phyloP scores from a whole-genome alignment of 2,797 vertebrate genomes.

The Eulemur albifrons region DNA sequence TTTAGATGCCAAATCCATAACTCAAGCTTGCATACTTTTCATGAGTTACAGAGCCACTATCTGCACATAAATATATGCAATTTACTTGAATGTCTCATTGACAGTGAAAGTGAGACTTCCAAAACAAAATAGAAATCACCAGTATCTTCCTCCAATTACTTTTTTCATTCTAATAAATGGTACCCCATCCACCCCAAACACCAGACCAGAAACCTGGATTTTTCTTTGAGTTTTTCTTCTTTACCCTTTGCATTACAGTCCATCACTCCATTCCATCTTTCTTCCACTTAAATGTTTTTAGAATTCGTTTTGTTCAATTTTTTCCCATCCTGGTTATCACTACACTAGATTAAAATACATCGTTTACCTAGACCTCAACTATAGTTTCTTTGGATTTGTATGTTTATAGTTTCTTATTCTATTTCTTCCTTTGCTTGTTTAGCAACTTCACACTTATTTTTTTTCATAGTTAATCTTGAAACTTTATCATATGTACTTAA shows the following conservation, averaged over 20 bases:
- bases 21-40: not conserved
- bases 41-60: not conserved
- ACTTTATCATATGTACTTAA: not conserved
- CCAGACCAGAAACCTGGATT: not conserved
- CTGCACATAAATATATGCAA: not conserved
- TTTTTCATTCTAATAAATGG: not conserved
- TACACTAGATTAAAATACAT: not conserved
- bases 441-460: not conserved
- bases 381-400: not conserved
- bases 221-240: not conserved
- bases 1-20: not conserved
- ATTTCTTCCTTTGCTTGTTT: not conserved
- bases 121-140: not conserved
- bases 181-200: not conserved
- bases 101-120: not conserved
- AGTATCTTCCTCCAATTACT: not conserved
- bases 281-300: not conserved
- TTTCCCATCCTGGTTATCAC: not conserved
- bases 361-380: not conserved
- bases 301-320: not conserved
- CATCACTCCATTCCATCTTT: not conserved
- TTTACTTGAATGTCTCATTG: not conserved
- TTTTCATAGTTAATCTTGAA: not conserved
- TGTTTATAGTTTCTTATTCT: not conserved
- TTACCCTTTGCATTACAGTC: accelerated